Evolutionary conservation across 2,797 vertebrate genomes (phyloP).

Genomic region (Calcarius lapponicus): DNA sequence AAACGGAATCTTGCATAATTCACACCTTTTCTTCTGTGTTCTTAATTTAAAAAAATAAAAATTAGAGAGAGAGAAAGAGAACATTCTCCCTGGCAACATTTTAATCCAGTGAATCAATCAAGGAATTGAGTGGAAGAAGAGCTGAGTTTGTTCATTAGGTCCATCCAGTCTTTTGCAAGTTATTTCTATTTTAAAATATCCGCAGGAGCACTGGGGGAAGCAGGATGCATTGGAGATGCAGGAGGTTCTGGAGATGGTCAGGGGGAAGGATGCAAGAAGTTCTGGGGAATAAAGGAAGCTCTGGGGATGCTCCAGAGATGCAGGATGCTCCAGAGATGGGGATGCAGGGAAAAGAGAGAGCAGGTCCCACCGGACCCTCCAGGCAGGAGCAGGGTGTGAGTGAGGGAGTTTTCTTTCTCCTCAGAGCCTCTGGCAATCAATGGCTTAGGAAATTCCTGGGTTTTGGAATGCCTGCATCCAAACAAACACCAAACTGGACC

Average conservation of each 20-base stretch:
- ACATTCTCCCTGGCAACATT: background rate
- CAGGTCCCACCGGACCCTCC: background rate
- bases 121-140: background rate
- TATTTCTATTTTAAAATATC: background rate
- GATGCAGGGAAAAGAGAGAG: background rate
- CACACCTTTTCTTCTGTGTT: background rate
- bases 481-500: background rate
- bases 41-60: background rate
- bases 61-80: background rate
- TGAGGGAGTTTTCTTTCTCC: background rate
- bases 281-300: background rate
- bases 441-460: background rate
- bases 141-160: fast-evolving
- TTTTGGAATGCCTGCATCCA: background rate
- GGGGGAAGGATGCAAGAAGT: background rate
- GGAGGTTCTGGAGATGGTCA: background rate
- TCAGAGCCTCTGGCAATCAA: background rate
- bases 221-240: background rate
- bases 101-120: background rate
- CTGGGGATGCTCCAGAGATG: background rate
- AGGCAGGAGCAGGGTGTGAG: background rate
- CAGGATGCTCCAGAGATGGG: background rate
- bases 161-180: background rate
- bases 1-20: background rate
- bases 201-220: background rate